These are phyloP conservation scores for Scomber colias DNA, from an alignment of 2,113 vertebrate genomes.

Conservation along the genomic window DNA sequence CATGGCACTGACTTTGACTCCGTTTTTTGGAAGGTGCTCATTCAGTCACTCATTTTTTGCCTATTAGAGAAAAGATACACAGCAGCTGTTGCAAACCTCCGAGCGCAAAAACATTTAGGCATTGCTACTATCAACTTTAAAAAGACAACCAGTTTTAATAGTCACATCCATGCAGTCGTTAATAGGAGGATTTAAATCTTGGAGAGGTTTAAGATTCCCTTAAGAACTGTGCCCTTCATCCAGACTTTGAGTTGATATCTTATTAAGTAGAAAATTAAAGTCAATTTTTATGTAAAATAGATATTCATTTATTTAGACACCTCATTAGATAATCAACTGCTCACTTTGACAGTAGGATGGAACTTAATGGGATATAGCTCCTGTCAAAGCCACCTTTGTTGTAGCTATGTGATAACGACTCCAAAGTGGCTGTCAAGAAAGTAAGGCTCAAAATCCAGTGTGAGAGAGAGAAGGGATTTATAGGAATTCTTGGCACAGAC, in stretches of 20 bases:
- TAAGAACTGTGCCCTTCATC: conserved; percentile 8
- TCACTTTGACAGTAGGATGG: conserved; percentile 42
- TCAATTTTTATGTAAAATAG: conserved; percentile 43
- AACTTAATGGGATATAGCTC: conserved; percentile 26
- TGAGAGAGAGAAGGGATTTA: conserved; percentile 31
- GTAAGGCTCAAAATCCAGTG: not conserved
- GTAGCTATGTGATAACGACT: conserved; percentile 33
- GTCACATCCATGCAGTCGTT: conserved; percentile 10
- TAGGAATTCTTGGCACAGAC: conserved; percentile 31
- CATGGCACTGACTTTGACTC: conserved; percentile 96
- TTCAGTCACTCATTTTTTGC: conserved; percentile 46
- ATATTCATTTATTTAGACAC: conserved; percentile 56
- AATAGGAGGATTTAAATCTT: conserved; percentile 32
- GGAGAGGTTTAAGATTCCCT: conserved; percentile 20
- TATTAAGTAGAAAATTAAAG: conserved; percentile 30
- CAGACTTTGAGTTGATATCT: conserved; percentile 17
- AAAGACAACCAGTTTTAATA: conserved; percentile 41
- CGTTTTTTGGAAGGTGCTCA: conserved; percentile 97
- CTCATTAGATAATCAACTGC: conserved; percentile 58
- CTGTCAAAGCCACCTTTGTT: conserved; percentile 39
- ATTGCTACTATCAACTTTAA: not conserved
- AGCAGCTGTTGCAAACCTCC: conserved; percentile 7
- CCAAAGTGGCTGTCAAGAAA: conserved; percentile 6
- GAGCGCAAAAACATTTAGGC: conserved; percentile 14
- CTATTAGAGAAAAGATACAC: conserved; percentile 46